Conservation (phyloP, 2,888 invertebrate genomes). For the Chloroclysta siterata region DNA sequence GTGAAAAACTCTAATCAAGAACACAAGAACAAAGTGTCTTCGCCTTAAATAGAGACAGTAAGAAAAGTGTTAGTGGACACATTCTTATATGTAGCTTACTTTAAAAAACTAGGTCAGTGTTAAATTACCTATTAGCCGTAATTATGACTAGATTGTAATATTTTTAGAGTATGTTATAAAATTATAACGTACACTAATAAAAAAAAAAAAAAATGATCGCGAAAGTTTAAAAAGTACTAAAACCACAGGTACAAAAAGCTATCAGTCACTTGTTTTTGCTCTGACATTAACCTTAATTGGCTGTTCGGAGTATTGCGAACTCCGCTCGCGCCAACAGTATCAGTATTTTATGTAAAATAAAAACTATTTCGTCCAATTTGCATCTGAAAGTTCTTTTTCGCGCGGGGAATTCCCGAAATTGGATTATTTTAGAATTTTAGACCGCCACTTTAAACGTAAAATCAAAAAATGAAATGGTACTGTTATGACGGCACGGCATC, state of each 20-base stretch:
- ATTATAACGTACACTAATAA: too few relatives aligned
- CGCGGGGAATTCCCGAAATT: constrained; percentile 10
- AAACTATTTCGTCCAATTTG: constrained; percentile 29
- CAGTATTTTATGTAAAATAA: constrained; percentile 22
- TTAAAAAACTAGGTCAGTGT: too few relatives aligned
- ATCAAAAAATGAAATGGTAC: not conserved
- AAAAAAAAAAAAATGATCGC: too few relatives aligned
- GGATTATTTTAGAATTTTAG: constrained; percentile 17
- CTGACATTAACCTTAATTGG: constrained; percentile 15
- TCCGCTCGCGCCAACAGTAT: constrained; percentile 8
- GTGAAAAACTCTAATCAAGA: too few relatives aligned
- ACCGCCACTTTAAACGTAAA: constrained; percentile 6
- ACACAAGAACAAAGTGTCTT: too few relatives aligned
- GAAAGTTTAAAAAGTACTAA: too few relatives aligned
- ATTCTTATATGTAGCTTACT: too few relatives aligned
- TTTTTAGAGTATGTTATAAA: too few relatives aligned
- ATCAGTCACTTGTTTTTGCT: not conserved
- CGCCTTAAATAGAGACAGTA: too few relatives aligned
- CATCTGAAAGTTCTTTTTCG: constrained; percentile 18
- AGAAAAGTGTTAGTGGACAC: too few relatives aligned
- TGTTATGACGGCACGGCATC: not conserved
- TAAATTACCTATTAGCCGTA: too few relatives aligned
- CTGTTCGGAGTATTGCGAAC: constrained; percentile 11
- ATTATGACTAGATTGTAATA: too few relatives aligned
- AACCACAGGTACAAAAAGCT: not conserved